Percentiles rank a stretch among this genome's conserved stretches.
Conservation (phyloP, 2,113 vertebrate species). For the Isurus oxyrinchus region DNA sequence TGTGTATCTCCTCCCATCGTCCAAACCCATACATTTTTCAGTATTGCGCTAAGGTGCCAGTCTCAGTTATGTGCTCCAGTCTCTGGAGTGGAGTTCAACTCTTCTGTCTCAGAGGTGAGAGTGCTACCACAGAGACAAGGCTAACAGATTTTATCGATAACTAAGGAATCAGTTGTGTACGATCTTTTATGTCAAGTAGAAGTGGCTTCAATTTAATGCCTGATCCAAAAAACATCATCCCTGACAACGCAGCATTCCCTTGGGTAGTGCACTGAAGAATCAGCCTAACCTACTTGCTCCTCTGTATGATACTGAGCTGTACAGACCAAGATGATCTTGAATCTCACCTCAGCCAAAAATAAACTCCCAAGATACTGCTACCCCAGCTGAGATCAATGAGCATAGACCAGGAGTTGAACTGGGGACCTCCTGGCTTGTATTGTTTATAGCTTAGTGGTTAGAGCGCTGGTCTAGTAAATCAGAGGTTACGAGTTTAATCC, state of each 20-base stretch:
- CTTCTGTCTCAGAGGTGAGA: not conserved
- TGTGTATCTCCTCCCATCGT: not conserved
- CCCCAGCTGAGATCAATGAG: not conserved
- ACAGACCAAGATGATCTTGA: no score
- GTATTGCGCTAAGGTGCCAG: not conserved
- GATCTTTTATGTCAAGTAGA: not conserved
- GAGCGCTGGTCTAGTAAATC: no score
- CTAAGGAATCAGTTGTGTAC: not conserved
- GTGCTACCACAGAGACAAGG: not conserved
- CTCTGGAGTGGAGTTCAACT: not conserved
- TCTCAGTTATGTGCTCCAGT: not conserved
- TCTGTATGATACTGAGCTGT: not conserved
- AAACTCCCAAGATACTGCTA: not conserved
- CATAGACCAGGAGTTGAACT: not conserved
- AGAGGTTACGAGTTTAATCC: no score
- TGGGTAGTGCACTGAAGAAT: not conserved
- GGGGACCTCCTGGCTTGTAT: not conserved
- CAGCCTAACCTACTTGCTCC: not conserved
- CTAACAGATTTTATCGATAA: not conserved
- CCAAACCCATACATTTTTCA: not conserved
- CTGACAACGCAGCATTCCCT: not conserved
- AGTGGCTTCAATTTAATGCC: not conserved
- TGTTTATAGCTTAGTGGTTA: not conserved
- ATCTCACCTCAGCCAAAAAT: no score
- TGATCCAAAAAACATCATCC: not conserved